phyloP scores from a whole-genome alignment of 2,113 vertebrate genomes.

The Clupea harengus region DNA sequence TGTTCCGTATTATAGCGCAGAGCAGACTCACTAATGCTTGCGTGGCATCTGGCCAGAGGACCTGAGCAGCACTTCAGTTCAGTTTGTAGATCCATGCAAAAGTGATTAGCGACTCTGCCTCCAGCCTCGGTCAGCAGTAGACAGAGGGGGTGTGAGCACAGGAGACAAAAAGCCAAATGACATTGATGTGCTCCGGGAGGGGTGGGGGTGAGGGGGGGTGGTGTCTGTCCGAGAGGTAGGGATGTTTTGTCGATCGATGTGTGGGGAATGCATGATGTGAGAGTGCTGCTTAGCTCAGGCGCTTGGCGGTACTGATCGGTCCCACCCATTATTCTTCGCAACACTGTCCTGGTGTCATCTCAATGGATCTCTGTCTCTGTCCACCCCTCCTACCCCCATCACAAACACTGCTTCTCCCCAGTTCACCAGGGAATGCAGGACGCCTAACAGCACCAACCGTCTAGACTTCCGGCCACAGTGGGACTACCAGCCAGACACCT shows the following conservation, averaged over 20 bases:
- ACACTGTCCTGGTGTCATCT: neutral
- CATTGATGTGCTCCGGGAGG: slow-evolving; percentile 51
- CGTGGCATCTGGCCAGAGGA: slow-evolving; percentile 29
- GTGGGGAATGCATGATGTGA: slow-evolving; percentile 37
- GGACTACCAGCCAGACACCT: slow-evolving; percentile 60
- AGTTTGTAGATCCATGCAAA: slow-evolving; percentile 59
- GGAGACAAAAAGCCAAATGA: slow-evolving; percentile 57
- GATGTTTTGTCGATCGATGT: neutral
- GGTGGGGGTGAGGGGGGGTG: slow-evolving; percentile 33
- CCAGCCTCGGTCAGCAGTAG: slow-evolving; percentile 60
- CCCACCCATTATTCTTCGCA: neutral
- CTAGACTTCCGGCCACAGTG: slow-evolving; percentile 63
- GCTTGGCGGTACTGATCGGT: slow-evolving; percentile 12
- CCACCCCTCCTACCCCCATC: neutral
- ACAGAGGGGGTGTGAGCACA: slow-evolving; percentile 44
- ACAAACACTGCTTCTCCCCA: slow-evolving; percentile 33
- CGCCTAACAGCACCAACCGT: slow-evolving; percentile 59
- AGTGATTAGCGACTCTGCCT: slow-evolving; percentile 57
- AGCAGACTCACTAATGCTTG: neutral
- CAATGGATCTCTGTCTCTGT: slow-evolving; percentile 36
- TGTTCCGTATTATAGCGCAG: neutral
- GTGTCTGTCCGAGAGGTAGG: neutral
- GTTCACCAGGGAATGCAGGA: slow-evolving; percentile 62
- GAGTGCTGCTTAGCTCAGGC: slow-evolving; percentile 59
- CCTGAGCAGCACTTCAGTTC: slow-evolving; percentile 45